Conservation (phyloP, 2,113 vertebrate species). For the Narcine bancroftii region DNA sequence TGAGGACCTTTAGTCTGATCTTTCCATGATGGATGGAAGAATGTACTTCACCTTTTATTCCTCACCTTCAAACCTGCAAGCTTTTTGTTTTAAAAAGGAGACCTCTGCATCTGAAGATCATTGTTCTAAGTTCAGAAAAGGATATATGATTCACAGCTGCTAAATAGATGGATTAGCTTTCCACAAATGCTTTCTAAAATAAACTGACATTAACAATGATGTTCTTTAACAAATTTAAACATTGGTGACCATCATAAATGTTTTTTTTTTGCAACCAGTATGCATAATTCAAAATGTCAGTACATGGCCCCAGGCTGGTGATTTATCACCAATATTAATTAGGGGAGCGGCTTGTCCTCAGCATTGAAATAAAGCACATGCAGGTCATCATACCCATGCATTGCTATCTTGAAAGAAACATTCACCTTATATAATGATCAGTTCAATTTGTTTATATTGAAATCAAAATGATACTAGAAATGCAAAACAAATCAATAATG, state of each 20-base stretch:
- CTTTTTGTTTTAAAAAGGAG: constrained; percentile 23
- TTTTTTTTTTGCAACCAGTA: background rate
- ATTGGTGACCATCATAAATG: background rate
- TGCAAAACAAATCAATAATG: background rate
- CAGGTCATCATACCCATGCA: too few relatives aligned
- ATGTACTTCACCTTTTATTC: constrained; percentile 30
- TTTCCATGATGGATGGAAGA: constrained; percentile 28
- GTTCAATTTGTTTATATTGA: background rate
- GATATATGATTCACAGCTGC: constrained; percentile 34
- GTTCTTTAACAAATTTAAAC: constrained; percentile 41
- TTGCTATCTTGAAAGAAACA: background rate
- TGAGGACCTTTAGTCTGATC: constrained; percentile 7
- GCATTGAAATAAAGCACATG: background rate
- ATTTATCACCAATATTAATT: background rate
- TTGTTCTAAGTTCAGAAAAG: background rate
- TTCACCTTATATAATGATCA: background rate
- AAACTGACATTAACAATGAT: constrained; percentile 40
- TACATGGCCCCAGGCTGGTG: background rate
- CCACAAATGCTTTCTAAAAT: constrained; percentile 42
- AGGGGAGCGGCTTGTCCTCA: background rate
- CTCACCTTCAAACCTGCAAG: constrained; percentile 12
- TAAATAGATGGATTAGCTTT: constrained; percentile 39
- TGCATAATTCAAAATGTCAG: background rate
- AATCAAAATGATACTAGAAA: background rate
- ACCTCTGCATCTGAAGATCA: background rate